Evolutionary conservation across 1,140 invertebrate species (phyloP).

Genomic region (Tetraneura akinire): DNA sequence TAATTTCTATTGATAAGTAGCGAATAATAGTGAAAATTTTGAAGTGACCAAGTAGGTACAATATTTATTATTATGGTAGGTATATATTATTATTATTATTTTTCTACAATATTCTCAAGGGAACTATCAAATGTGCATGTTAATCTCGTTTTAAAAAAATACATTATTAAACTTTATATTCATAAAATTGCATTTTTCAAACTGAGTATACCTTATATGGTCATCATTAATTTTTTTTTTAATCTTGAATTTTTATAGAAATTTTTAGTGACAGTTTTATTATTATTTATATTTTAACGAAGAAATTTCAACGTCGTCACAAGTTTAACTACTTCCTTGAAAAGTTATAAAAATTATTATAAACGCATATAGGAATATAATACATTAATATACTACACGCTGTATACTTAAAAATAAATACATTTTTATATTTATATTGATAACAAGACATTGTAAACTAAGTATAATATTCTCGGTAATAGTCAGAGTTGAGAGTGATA

Average conservation of each 20-base stretch:
- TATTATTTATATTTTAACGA: background rate
- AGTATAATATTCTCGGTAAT: no score
- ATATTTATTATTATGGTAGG: no score
- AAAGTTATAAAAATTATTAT: background rate
- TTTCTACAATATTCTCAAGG: background rate
- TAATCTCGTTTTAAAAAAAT: background rate
- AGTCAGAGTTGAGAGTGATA: no score
- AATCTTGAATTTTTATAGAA: background rate
- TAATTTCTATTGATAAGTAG: background rate
- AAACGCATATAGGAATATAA: no score
- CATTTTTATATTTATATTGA: no score
- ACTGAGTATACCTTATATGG: background rate
- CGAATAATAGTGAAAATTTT: background rate
- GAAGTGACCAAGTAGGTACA: background rate
- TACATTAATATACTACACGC: no score
- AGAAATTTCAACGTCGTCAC: background rate
- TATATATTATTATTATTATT: background rate
- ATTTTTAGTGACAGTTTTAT: background rate
- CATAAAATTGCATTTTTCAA: background rate
- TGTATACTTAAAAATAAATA: no score
- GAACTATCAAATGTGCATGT: background rate
- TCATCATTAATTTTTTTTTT: background rate
- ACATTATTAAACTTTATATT: background rate
- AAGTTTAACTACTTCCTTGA: background rate
- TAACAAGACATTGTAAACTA: no score